Percentiles rank a stretch among this genome's conserved stretches.
Conservation (phyloP, 23 tunicate genomes). For the Halocynthia roretzi region DNA sequence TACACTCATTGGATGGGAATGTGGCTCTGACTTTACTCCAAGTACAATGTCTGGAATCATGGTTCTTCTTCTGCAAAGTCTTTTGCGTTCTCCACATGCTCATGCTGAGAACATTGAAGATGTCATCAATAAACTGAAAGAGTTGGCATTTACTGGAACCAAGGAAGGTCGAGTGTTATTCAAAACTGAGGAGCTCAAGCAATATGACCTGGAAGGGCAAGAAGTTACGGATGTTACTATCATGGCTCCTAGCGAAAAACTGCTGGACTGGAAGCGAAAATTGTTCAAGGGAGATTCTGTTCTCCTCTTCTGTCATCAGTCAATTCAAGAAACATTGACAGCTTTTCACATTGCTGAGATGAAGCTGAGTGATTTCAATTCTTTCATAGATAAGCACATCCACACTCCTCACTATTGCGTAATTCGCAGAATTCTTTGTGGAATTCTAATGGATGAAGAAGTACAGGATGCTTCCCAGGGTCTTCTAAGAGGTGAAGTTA, state of each 20-base stretch:
- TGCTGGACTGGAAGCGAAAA: no score
- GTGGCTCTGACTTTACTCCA: neutral
- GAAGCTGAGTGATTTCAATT: neutral
- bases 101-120: neutral
- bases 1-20: neutral
- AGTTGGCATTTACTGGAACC: neutral
- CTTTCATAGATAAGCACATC: neutral
- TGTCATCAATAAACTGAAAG: neutral
- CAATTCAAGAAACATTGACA: constrained; percentile 1
- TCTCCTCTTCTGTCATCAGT: constrained; percentile 6
- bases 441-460: neutral
- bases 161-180: neutral
- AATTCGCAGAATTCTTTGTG: neutral
- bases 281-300: neutral
- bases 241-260: neutral
- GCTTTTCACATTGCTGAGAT: neutral
- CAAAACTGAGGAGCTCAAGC: neutral
- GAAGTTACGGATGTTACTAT: neutral
- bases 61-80: neutral
- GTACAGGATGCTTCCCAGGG: neutral
- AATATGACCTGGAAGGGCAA: neutral
- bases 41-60: constrained; percentile 2
- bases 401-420: neutral
- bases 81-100: neutral
- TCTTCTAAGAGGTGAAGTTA: neutral